Base-by-base conservation (phyloP, 1,140 invertebrate species). In the Zaprionus africanus region DNA sequence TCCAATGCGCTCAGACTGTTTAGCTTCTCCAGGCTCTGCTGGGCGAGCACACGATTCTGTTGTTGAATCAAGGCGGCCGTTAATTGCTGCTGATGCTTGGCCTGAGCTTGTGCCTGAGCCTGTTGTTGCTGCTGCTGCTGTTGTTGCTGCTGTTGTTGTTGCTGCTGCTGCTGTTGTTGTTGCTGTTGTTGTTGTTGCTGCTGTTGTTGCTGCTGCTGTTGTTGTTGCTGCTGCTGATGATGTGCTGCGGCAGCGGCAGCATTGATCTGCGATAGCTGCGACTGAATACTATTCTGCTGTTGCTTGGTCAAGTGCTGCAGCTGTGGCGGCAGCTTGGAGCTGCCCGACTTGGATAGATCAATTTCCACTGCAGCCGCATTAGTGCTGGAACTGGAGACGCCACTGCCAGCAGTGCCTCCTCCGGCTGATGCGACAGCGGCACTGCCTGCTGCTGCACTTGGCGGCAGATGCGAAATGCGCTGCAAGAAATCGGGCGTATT, bases 41-140 rank as follows among this genome's bases (percentile, higher is more conserved):
- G 94, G 22, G 94, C 94, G 15, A 94, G 93, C 5, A 94, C 94
- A 17, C 94, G 92, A 88, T 94, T 94, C 62, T 94, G 94, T 81
- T 94, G 94, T 65, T 94, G 94, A 53, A 94, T 93, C n/a, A 94
- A 86, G 4, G 94, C 93, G 1, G 94, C 94, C n/a, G 94, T 93
- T 15, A 94, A 92, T 51, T 93, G 92, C 66, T 92, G 91, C 41
- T 92, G 92, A 58, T 92, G 92, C 19, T 92, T 90, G 24, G 84
- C 85, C 57, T 78, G 58, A 0, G 70, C 69, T 53, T 88, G 62
- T 5, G 79, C 79, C 60, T 80, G 77, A n/a, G 69, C 70, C 43
- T 73, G 70, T 19, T 85, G 93, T 53, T 93, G 93, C 49, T 93
- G 91, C 53, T 91, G 86, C 12, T 92, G 90, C 15, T 92, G 91